Percentiles rank a stretch among this genome's conserved stretches.
Conservation (phyloP, 2,113 vertebrate genomes). For the Seriola rivoliana region DNA sequence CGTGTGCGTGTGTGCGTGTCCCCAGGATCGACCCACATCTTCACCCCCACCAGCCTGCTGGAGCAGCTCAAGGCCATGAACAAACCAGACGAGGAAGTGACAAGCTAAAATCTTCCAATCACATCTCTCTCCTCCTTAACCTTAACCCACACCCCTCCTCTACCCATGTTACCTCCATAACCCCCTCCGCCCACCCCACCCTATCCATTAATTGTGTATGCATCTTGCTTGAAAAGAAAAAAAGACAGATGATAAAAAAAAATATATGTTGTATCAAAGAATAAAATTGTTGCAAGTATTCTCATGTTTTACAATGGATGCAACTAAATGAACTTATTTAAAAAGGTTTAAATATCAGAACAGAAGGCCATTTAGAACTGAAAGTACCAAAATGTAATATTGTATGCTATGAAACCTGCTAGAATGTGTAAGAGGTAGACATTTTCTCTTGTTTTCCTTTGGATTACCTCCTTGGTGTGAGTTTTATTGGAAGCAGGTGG, state of each 20-base stretch:
- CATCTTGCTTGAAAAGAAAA: conserved; percentile 85
- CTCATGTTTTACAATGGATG: conserved; percentile 85
- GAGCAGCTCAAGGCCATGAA: conserved; percentile 98
- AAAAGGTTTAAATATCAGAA: conserved; percentile 78
- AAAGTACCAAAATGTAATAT: conserved; percentile 84
- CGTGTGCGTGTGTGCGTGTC: conserved; percentile 30
- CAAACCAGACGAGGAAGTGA: conserved; percentile 97
- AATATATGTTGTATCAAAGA: conserved; percentile 79
- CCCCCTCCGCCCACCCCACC: conserved; percentile 18
- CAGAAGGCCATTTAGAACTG: conserved; percentile 78
- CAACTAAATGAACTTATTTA: conserved; percentile 77
- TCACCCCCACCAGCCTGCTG: conserved; percentile 96
- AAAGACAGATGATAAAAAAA: conserved; percentile 69
- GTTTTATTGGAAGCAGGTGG: conserved; percentile 68
- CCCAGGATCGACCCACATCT: conserved; percentile 95
- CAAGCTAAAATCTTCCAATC: conserved; percentile 88
- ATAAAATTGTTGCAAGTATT: conserved; percentile 84
- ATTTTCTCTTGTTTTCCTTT: conserved; percentile 69
- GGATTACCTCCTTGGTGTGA: conserved; percentile 66
- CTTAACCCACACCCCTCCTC: conserved; percentile 32
- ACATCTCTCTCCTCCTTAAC: conserved; percentile 35
- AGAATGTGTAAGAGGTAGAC: conserved; percentile 76
- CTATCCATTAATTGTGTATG: conserved; percentile 80
- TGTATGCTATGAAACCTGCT: conserved; percentile 80
- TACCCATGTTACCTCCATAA: background rate